A percentile compares a stretch with the other conserved stretches of the same genome.
phyloP scores from a whole-genome alignment of 2,113 vertebrate species.

The Copsychus sechellarum region DNA sequence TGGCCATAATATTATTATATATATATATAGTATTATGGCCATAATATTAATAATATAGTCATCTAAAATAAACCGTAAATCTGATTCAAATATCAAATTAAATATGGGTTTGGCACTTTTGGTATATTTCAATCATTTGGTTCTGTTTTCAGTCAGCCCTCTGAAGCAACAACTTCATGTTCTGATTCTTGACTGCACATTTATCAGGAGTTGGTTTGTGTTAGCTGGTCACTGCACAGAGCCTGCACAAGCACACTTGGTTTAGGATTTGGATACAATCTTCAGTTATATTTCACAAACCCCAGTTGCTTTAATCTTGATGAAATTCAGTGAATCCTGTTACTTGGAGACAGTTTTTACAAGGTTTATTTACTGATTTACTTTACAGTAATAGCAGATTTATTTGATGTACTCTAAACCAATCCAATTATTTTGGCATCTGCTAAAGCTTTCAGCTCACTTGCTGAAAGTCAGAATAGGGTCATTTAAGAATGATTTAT shows the following conservation, averaged over 20 bases:
- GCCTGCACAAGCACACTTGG: not conserved
- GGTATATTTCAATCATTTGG: not conserved
- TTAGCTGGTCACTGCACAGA: not conserved
- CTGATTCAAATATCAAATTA: not conserved
- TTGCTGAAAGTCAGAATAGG: not conserved
- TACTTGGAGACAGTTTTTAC: not conserved
- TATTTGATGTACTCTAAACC: not conserved
- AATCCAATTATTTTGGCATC: constrained; percentile 11
- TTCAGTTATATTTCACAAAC: not conserved
- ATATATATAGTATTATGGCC: no score
- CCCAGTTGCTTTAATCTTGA: not conserved
- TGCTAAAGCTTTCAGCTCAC: not conserved
- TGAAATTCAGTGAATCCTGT: not conserved
- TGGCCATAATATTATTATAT: not conserved
- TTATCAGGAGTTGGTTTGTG: not conserved
- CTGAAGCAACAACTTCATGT: not conserved
- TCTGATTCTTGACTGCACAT: not conserved
- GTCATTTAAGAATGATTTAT: not conserved
- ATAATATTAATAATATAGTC: not conserved
- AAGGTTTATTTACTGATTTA: not conserved
- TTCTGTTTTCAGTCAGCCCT: not conserved
- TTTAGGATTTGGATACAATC: not conserved
- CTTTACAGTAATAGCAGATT: not conserved
- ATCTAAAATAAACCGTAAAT: not conserved
- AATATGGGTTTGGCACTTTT: not conserved